Conservation (phyloP, 2,797 vertebrate genomes). For the Enteromius viviparus region DNA sequence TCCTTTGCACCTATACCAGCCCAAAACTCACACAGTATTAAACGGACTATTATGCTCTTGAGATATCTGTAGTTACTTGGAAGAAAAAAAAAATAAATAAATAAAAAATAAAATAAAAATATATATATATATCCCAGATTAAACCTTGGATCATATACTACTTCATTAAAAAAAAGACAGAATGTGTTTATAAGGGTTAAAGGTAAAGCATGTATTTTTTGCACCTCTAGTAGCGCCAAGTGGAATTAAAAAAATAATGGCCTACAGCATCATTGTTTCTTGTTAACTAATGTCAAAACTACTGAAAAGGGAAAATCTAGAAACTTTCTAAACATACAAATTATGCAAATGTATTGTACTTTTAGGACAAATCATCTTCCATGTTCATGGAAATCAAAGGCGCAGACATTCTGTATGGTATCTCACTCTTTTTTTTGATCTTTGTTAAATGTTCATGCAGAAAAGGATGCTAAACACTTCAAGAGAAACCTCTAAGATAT, state of each 20-base stretch:
- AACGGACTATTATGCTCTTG: neutral
- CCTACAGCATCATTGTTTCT: neutral
- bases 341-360: too few species aligned
- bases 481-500: conserved; percentile 4
- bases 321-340: too few species aligned
- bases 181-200: neutral
- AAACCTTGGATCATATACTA: neutral
- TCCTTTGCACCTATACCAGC: neutral
- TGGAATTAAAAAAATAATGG: neutral
- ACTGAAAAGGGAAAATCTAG: neutral
- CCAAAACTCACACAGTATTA: neutral
- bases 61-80: neutral
- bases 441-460: neutral
- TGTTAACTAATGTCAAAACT: neutral
- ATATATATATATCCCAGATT: neutral
- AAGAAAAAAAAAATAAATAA: too few species aligned
- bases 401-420: neutral
- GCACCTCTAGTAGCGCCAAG: neutral
- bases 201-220: neutral
- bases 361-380: too few species aligned
- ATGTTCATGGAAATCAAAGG: neutral
- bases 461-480: neutral
- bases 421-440: neutral
- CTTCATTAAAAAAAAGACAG: neutral
- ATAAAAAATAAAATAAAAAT: too few species aligned